phyloP scores from a whole-genome alignment of 2,888 invertebrate species.

The Gastracanthus pulcherrimus region DNA sequence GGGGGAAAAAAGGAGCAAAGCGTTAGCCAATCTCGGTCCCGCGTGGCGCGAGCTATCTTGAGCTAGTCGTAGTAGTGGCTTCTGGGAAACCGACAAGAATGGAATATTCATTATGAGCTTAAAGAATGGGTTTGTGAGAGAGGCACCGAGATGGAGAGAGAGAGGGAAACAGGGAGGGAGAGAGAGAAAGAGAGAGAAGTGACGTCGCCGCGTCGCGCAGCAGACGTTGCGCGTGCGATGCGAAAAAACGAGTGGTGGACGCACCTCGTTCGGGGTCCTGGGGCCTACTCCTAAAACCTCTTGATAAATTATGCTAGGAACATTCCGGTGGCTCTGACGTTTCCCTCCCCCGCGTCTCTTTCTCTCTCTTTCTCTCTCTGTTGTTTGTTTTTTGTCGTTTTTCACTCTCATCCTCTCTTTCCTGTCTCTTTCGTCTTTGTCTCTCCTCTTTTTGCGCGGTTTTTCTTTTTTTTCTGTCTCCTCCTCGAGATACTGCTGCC shows the following conservation, averaged over 20 bases:
- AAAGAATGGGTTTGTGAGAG: constrained; percentile 51
- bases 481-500: constrained; percentile 3
- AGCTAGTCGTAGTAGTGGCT: neutral
- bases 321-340: constrained; percentile 61
- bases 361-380: neutral
- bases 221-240: constrained; percentile 56
- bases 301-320: constrained; percentile 65
- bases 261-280: constrained; percentile 40
- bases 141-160: neutral
- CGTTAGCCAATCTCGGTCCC: constrained; percentile 25
- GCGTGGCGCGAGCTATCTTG: neutral
- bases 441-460: neutral
- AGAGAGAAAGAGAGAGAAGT: constrained; percentile 27
- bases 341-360: constrained; percentile 24
- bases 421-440: constrained; percentile 24
- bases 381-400: constrained; percentile 43
- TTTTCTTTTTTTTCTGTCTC: neutral
- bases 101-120: constrained; percentile 60
- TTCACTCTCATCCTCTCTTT: constrained; percentile 32
- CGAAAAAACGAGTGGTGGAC: constrained; percentile 55
- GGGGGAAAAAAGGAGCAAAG: neutral
- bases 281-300: constrained; percentile 47
- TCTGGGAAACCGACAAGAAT: constrained; percentile 55
- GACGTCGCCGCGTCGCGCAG: constrained; percentile 28
- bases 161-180: neutral